Conservation (phyloP, 2,113 vertebrate species). For the Girardinichthys multiradiatus region DNA sequence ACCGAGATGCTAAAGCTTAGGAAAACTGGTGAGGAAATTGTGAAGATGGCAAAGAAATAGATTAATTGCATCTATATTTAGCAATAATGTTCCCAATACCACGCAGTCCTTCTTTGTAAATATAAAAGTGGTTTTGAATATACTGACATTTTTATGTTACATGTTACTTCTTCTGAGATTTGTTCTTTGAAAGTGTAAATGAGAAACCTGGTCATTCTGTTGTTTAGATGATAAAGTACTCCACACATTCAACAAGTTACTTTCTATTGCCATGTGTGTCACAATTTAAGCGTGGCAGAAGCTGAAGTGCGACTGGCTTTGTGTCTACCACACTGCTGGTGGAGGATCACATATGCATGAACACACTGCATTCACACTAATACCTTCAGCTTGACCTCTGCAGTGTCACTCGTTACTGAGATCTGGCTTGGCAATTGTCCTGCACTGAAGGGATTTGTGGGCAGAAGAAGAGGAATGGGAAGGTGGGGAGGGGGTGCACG, state of each 20-base stretch:
- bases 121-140: background rate
- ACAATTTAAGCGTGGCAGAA: constrained; percentile 25
- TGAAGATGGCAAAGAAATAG: background rate
- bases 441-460: constrained; percentile 68
- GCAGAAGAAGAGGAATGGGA: constrained; percentile 51
- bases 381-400: constrained; percentile 74
- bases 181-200: background rate
- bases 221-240: constrained; percentile 6
- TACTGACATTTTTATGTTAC: background rate
- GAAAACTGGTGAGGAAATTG: background rate
- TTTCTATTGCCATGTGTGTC: constrained; percentile 36
- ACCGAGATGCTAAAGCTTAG: background rate
- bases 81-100: too few species aligned
- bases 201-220: background rate
- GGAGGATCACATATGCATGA: constrained; percentile 13
- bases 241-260: constrained; percentile 6
- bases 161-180: background rate
- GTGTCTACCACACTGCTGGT: constrained; percentile 39
- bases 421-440: constrained; percentile 81
- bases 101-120: too few species aligned
- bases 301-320: constrained; percentile 38
- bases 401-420: constrained; percentile 73
- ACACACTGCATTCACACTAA: constrained; percentile 18
- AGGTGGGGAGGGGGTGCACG: background rate
- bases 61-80: too few species aligned